These are phyloP conservation scores for Virgularia gustaviana DNA, from an alignment of 92 coral and sea anemone species.

Conservation along the genomic window DNA sequence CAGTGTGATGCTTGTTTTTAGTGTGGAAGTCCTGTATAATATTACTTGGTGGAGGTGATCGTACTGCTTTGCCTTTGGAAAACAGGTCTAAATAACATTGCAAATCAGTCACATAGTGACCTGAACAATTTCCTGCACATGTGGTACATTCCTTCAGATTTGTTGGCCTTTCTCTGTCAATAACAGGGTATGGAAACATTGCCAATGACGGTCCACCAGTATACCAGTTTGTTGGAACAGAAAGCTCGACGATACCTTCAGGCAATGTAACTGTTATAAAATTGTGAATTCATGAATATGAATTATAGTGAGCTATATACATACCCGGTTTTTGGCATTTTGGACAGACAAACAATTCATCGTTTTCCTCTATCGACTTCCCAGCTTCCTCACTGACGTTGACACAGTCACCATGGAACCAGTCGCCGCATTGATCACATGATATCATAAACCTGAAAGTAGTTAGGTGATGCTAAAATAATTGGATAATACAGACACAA, in stretches of 20 bases:
- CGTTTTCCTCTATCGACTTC: slow-evolving; percentile 23
- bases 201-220: slow-evolving; percentile 31
- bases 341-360: slow-evolving; percentile 38
- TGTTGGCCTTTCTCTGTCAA: slow-evolving; percentile 21
- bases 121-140: slow-evolving; percentile 39
- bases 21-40: slow-evolving; percentile 29
- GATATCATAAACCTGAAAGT: slow-evolving; percentile 35
- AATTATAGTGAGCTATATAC: slow-evolving; percentile 12
- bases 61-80: slow-evolving; percentile 50
- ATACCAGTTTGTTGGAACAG: slow-evolving; percentile 45
- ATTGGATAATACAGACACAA: background rate
- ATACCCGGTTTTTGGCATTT: slow-evolving; percentile 33
- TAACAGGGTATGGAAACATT: slow-evolving; percentile 42
- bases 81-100: slow-evolving; percentile 32
- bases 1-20: slow-evolving; percentile 12
- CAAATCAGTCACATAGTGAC: slow-evolving; percentile 46
- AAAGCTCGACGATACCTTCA: slow-evolving; percentile 31
- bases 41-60: slow-evolving; percentile 44
- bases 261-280: slow-evolving; percentile 1
- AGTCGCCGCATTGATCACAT: slow-evolving; percentile 41
- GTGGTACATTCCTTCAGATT: slow-evolving; percentile 27
- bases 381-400: slow-evolving; percentile 29
- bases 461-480: background rate
- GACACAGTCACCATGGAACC: slow-evolving; percentile 45
- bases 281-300: background rate